A percentile compares a stretch with the other conserved stretches of the same genome.
Conservation (phyloP, 2,113 vertebrate species). For the Hipposideros armiger region DNA sequence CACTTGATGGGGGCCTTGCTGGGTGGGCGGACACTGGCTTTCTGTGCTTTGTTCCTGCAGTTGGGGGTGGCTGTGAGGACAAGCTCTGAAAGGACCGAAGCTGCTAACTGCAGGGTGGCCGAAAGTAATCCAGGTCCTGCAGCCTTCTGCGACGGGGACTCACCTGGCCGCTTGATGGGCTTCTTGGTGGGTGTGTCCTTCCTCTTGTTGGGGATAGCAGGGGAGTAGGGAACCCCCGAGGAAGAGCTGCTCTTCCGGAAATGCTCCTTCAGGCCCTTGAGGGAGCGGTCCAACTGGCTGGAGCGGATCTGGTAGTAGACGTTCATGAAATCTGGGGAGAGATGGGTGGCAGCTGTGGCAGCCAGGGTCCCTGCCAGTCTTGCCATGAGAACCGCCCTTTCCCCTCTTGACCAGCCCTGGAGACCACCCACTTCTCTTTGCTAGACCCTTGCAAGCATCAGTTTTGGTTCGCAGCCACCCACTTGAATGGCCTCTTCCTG, state of each 20-base stretch:
- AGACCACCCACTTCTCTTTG: rapidly evolving
- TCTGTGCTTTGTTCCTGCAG: not conserved
- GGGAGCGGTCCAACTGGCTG: slow-evolving; percentile 96
- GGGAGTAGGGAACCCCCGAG: slow-evolving; percentile 94
- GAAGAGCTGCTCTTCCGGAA: slow-evolving; percentile 97
- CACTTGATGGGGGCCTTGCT: not conserved
- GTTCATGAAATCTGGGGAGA: slow-evolving; percentile 96
- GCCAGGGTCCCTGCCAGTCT: not conserved
- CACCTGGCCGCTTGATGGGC: slow-evolving; percentile 95
- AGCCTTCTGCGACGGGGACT: slow-evolving; percentile 66
- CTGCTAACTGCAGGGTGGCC: not conserved
- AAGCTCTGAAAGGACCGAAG: not conserved
- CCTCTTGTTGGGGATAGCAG: slow-evolving; percentile 96
- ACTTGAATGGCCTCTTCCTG: rapidly evolving
- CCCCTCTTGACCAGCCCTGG: rapidly evolving
- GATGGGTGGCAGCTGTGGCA: rapidly evolving
- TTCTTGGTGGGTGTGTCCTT: slow-evolving; percentile 99
- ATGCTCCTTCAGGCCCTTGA: slow-evolving; percentile 97
- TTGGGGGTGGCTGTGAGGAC: not conserved
- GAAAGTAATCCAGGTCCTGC: not conserved
- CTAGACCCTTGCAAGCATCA: not conserved
- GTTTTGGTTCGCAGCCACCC: not conserved
- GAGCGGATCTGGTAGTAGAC: slow-evolving; percentile 99
- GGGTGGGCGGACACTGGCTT: not conserved
- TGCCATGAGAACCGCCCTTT: rapidly evolving